Conservation (phyloP, 2,888 invertebrate genomes). For the Dione juno region DNA sequence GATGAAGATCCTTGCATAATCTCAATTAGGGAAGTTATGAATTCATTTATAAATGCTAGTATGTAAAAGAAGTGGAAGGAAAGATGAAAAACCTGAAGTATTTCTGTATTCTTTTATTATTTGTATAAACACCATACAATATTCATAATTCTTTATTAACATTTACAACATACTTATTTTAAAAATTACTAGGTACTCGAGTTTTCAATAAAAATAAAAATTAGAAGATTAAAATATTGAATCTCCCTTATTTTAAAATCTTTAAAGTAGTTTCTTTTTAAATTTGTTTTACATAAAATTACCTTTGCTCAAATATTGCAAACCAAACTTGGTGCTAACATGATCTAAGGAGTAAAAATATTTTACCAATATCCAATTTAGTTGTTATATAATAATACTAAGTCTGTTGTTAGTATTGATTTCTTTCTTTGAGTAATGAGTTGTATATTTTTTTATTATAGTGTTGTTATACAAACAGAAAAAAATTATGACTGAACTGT, state of each 20-base stretch:
- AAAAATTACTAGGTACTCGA: not conserved
- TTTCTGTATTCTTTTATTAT: conserved; percentile 27
- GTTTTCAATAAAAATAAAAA: not conserved
- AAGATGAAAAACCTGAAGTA: conserved; percentile 26
- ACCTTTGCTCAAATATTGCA: conserved; percentile 9
- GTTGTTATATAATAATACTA: conserved; percentile 6
- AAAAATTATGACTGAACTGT: conserved; percentile 16
- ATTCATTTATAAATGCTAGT: conserved; percentile 50
- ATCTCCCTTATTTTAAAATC: not conserved
- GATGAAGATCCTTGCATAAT: conserved; percentile 74
- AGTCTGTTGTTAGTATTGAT: not conserved
- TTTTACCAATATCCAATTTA: conserved; percentile 9
- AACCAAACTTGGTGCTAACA: conserved; percentile 14
- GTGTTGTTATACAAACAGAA: not conserved
- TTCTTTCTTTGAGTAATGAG: not conserved
- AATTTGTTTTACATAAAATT: conserved; percentile 2
- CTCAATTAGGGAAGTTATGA: conserved; percentile 58
- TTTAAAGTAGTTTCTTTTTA: not conserved
- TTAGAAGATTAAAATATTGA: not conserved
- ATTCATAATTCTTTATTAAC: not conserved
- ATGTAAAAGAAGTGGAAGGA: conserved; percentile 6
- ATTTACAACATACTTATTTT: conserved; percentile 1
- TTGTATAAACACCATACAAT: conserved; percentile 20
- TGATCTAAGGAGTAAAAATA: conserved; percentile 11
- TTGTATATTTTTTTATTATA: conserved; percentile 14